Percentiles rank a stretch among this genome's conserved stretches.
Conservation (phyloP, 2,113 vertebrate genomes). For the Cricetomys ansorgei region DNA sequence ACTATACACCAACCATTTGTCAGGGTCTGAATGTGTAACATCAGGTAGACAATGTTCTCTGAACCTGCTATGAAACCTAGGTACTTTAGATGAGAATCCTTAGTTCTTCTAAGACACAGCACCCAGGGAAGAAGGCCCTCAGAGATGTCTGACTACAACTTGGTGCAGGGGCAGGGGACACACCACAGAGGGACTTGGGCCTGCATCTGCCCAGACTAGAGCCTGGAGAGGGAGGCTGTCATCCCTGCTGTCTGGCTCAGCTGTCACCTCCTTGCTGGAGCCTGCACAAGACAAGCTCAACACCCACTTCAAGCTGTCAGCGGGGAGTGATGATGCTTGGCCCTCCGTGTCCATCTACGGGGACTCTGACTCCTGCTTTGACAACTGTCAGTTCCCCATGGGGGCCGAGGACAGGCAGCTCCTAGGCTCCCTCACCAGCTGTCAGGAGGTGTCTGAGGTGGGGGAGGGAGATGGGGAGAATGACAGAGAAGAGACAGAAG, state of each 20-base stretch:
- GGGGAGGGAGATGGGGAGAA: not conserved
- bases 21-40: not conserved
- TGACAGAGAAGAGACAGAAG: not conserved
- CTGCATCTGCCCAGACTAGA: not conserved
- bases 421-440: not conserved
- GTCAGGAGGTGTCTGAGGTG: not conserved
- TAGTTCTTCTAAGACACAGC: not conserved
- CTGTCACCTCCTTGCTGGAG: not conserved
- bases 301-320: conserved; percentile 48
- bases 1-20: not conserved
- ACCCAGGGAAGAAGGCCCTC: not conserved
- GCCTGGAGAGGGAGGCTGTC: accelerated
- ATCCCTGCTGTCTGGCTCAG: not conserved
- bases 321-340: not conserved
- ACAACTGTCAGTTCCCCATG: not conserved
- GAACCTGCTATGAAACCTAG: not conserved
- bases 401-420: conserved; percentile 47
- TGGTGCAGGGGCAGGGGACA: too few species aligned
- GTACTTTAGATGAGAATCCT: not conserved
- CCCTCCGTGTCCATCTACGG: not conserved
- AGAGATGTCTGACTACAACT: not conserved
- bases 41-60: not conserved
- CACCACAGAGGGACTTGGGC: not conserved
- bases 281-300: not conserved
- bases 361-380: not conserved